A percentile compares a stretch with the other conserved stretches of the same genome.
These are phyloP conservation scores for Zoanthus sociatus DNA, from an alignment of 92 coral and sea anemone species.

Conservation along the genomic window DNA sequence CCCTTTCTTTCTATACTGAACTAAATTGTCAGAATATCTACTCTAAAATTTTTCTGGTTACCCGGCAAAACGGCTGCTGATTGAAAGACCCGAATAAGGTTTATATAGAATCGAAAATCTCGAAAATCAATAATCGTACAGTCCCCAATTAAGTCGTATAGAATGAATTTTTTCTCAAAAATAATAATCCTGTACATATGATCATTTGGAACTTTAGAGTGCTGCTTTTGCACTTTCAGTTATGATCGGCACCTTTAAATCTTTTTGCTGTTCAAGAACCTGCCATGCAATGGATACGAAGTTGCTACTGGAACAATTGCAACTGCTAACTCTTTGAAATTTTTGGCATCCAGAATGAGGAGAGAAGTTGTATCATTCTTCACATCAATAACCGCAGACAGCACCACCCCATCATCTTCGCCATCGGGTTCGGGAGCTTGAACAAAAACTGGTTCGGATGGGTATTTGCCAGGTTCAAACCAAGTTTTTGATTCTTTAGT, in stretches of 20 bases:
- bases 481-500: slow-evolving; percentile 64
- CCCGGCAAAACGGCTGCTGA: no score
- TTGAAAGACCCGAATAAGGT: no score
- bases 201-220: no score
- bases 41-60: no score
- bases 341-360: slow-evolving; percentile 77
- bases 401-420: slow-evolving; percentile 86
- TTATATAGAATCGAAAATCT: no score
- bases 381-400: slow-evolving; percentile 77
- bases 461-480: slow-evolving; percentile 60
- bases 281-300: slow-evolving; percentile 75
- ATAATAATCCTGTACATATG: no score
- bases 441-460: slow-evolving; percentile 87
- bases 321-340: slow-evolving; percentile 74
- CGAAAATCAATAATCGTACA: no score
- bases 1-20: no score
- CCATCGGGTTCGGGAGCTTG: slow-evolving; percentile 69
- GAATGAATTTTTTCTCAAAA: no score
- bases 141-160: no score
- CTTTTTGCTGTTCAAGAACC: slow-evolving; percentile 33
- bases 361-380: slow-evolving; percentile 70
- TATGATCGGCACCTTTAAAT: neutral
- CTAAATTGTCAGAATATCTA: no score
- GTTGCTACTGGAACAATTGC: slow-evolving; percentile 71
- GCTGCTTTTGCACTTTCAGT: no score